Percentiles rank a stretch among this genome's conserved stretches.
These are phyloP conservation scores for Aphrophora alni DNA, from an alignment of 2,888 invertebrate species.

Conservation along the genomic window DNA sequence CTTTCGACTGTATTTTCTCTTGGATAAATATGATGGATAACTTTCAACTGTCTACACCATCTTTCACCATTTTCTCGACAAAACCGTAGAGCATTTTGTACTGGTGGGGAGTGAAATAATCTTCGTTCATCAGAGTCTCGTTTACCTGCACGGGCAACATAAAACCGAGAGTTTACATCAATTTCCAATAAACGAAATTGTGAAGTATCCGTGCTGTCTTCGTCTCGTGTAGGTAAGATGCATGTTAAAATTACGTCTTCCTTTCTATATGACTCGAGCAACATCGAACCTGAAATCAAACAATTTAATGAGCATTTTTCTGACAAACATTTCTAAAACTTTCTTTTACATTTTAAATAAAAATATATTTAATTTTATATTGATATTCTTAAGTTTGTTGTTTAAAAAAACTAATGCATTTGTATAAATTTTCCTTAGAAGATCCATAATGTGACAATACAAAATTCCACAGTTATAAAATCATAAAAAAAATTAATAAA, in stretches of 20 bases:
- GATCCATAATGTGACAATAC: too few species aligned
- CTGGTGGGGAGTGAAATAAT: constrained; percentile 59
- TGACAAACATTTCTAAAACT: too few species aligned
- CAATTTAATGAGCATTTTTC: constrained; percentile 11
- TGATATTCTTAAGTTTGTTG: too few species aligned
- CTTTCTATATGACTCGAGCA: constrained; percentile 56
- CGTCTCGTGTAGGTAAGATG: constrained; percentile 23
- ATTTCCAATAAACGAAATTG: constrained; percentile 57
- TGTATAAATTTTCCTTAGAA: too few species aligned
- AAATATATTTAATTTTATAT: too few species aligned
- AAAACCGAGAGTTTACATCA: constrained; percentile 50
- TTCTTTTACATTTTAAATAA: too few species aligned
- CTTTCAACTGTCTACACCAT: constrained; percentile 56
- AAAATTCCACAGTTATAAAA: too few species aligned
- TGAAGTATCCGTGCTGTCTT: constrained; percentile 38
- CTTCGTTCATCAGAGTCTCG: constrained; percentile 58
- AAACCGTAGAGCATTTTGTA: constrained; percentile 60
- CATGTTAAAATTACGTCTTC: constrained; percentile 60
- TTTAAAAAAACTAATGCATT: too few species aligned
- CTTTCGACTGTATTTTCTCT: constrained; percentile 50
- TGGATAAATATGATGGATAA: constrained; percentile 51
- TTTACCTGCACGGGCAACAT: constrained; percentile 52
- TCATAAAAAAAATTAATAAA: too few species aligned
- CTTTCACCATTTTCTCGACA: constrained; percentile 58
- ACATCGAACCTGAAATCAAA: constrained; percentile 56